phyloP scores from a whole-genome alignment of 2,113 vertebrate genomes.

The Tetrax tetrax region DNA sequence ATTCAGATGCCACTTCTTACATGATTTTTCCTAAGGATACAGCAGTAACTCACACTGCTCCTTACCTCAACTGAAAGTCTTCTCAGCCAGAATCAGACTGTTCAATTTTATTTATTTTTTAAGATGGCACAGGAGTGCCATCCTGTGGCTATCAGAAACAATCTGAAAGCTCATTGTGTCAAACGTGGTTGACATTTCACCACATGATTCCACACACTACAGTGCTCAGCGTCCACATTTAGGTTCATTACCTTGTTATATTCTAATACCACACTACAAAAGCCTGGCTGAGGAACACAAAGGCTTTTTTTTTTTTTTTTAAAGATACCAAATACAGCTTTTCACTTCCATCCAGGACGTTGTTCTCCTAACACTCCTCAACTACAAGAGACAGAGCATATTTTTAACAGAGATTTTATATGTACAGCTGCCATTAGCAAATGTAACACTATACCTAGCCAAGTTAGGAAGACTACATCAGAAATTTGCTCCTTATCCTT shows the following conservation, averaged over 20 bases:
- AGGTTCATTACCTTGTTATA: background rate
- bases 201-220: background rate
- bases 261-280: background rate
- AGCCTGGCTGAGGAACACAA: background rate
- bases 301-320: background rate
- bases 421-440: background rate
- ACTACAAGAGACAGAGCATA: background rate
- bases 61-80: background rate
- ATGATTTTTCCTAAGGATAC: background rate
- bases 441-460: background rate
- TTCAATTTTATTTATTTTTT: background rate
- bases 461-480: background rate
- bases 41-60: background rate
- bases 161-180: background rate
- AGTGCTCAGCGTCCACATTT: background rate
- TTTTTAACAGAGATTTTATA: background rate
- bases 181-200: rapidly evolving
- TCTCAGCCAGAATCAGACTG: background rate
- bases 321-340: background rate
- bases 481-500: no score
- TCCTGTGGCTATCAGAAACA: constrained; percentile 17
- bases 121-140: constrained; percentile 39
- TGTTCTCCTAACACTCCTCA: background rate
- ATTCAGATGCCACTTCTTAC: background rate
- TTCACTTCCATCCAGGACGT: background rate